These are phyloP conservation scores for Acipenser ruthenus DNA, from an alignment of 2,797 vertebrate species.

Conservation along the genomic window DNA sequence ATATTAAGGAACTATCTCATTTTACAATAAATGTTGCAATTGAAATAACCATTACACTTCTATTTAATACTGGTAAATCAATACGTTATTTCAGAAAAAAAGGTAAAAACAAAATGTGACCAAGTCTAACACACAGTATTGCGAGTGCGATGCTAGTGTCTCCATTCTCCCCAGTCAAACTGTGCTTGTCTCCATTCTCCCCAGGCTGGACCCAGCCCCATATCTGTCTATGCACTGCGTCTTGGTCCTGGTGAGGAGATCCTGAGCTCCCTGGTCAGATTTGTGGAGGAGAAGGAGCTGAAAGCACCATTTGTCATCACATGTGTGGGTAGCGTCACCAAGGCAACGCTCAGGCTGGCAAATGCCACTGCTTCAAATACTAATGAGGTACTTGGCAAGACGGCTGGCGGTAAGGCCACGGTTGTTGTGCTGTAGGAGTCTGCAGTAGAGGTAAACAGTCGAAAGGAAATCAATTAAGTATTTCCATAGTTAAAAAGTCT, in stretches of 20 bases:
- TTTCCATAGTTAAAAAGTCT: constrained; percentile 68
- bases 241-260: constrained; percentile 54
- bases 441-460: constrained; percentile 70
- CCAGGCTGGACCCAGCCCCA: constrained; percentile 36
- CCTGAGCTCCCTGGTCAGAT: constrained; percentile 42
- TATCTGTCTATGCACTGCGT: constrained; percentile 46
- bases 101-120: too few relatives aligned
- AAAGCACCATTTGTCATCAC: constrained; percentile 46
- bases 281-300: constrained; percentile 48
- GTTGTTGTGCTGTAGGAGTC: constrained; percentile 53
- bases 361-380: constrained; percentile 57
- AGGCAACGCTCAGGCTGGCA: constrained; percentile 56
- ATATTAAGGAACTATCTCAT: too few relatives aligned
- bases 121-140: neutral
- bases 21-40: too few relatives aligned
- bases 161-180: too few relatives aligned
- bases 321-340: constrained; percentile 58
- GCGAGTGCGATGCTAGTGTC: too few relatives aligned
- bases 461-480: constrained; percentile 80
- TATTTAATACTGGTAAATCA: too few relatives aligned
- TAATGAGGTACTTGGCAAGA: constrained; percentile 70
- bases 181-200: neutral
- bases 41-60: too few relatives aligned
- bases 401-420: constrained; percentile 56
- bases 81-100: too few relatives aligned